Conservation (phyloP, 2,797 vertebrate species). For the Cirrhinus molitorella region DNA sequence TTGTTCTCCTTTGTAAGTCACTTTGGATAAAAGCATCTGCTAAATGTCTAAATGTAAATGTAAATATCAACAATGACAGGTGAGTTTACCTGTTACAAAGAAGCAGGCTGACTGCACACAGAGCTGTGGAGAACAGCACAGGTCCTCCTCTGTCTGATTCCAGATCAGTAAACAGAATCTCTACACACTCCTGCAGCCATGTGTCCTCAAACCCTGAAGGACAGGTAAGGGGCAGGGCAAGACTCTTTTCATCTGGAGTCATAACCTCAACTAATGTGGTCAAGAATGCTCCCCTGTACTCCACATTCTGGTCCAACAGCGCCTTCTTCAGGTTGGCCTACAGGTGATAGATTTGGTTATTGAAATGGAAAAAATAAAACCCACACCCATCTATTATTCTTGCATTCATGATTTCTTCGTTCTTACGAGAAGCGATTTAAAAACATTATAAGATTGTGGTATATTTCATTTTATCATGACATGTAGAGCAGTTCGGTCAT, state of each 20-base stretch:
- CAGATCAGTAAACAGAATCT: slow-evolving; percentile 77
- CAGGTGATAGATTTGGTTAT: slow-evolving; percentile 33
- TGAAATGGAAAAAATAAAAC: not conserved
- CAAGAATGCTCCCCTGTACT: slow-evolving; percentile 80
- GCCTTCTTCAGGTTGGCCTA: slow-evolving; percentile 79
- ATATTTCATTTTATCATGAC: not conserved
- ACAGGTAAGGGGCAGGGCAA: slow-evolving; percentile 50
- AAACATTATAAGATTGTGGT: not conserved
- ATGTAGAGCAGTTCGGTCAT: not conserved
- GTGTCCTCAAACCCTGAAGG: slow-evolving; percentile 52
- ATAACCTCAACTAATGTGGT: slow-evolving; percentile 77
- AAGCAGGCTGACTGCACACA: slow-evolving; percentile 80
- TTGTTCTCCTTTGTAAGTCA: too few species aligned
- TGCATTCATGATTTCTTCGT: not conserved
- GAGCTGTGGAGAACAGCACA: slow-evolving; percentile 76
- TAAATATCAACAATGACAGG: too few species aligned
- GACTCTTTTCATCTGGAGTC: slow-evolving; percentile 47
- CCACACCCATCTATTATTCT: not conserved
- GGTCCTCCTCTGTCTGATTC: slow-evolving; percentile 79
- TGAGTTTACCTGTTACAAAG: slow-evolving; percentile 71
- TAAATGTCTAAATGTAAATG: too few species aligned
- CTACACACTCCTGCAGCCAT: slow-evolving; percentile 72
- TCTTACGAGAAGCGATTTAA: not conserved
- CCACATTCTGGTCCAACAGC: slow-evolving; percentile 68
- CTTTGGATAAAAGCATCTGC: too few species aligned